Conservation (phyloP, 1,140 invertebrate species). For the Panagrolaimus sp. region DNA sequence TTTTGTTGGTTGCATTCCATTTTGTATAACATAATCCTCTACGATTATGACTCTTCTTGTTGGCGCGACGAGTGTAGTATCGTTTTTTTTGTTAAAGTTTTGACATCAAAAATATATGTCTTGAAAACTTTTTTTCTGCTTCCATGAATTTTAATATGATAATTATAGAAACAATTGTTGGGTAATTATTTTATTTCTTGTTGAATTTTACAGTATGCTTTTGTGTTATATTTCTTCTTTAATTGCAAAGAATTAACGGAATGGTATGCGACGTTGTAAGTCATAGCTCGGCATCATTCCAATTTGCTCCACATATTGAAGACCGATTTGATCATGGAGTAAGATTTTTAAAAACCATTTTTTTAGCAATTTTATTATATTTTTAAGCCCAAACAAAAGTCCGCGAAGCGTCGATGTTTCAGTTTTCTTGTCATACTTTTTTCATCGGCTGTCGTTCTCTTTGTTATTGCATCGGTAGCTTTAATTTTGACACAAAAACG, state of each 20-base stretch:
- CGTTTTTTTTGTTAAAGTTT: too few species aligned
- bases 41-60: too few species aligned
- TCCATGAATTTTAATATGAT: too few species aligned
- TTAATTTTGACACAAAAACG: conserved; percentile 15
- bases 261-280: conserved; percentile 4
- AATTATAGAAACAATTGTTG: too few species aligned
- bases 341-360: neutral
- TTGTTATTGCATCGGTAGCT: conserved; percentile 3
- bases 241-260: conserved; percentile 7
- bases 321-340: neutral
- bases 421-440: neutral
- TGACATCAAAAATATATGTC: too few species aligned
- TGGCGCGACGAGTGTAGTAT: too few species aligned
- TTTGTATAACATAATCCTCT: too few species aligned
- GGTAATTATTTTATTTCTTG: too few species aligned
- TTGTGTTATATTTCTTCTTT: neutral
- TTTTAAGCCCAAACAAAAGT: too few species aligned
- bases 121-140: too few species aligned
- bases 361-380: neutral
- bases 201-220: neutral
- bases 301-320: neutral
- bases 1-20: too few species aligned
- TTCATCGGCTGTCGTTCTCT: neutral
- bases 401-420: conserved; percentile 1
- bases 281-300: neutral